phyloP scores from a whole-genome alignment of 2,797 vertebrate genomes.

The Pipistrellus pipistrellus region DNA sequence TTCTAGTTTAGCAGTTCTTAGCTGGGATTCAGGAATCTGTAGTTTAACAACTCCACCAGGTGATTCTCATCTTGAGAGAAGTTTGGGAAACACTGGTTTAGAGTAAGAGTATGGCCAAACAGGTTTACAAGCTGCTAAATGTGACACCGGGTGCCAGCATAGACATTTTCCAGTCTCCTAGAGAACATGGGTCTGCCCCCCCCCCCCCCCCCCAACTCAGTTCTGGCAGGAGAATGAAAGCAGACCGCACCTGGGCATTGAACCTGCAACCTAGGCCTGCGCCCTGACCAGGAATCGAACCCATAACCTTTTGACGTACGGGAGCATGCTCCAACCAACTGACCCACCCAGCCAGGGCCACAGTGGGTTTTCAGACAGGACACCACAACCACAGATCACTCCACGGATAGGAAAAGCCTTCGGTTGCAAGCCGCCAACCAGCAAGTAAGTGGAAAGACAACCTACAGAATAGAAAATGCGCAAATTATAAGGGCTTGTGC shows the following conservation, averaged over 20 bases:
- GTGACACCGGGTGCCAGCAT: background rate
- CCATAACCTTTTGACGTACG: background rate
- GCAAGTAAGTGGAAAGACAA: background rate
- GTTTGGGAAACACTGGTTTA: background rate
- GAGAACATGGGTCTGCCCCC: background rate
- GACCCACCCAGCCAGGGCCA: background rate
- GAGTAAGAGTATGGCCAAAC: background rate
- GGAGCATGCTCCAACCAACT: background rate
- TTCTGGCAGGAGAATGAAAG: background rate
- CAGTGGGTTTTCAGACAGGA: background rate
- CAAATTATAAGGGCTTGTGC: background rate
- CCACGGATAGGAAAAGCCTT: background rate
- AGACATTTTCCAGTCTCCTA: background rate
- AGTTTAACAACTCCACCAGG: too few species aligned
- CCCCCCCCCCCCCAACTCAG: background rate
- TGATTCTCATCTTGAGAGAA: too few species aligned
- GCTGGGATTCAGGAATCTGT: too few species aligned
- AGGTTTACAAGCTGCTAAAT: background rate
- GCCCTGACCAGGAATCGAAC: background rate
- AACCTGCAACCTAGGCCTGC: background rate
- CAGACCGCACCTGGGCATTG: background rate
- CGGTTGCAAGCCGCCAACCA: background rate
- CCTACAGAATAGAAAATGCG: background rate
- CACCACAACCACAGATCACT: background rate
- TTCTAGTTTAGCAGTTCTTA: too few species aligned